Evolutionary conservation across 1,140 invertebrate genomes (phyloP), one percentile per base, ranked within the genome.

Genomic region (Odontomachus brunneus): DNA sequence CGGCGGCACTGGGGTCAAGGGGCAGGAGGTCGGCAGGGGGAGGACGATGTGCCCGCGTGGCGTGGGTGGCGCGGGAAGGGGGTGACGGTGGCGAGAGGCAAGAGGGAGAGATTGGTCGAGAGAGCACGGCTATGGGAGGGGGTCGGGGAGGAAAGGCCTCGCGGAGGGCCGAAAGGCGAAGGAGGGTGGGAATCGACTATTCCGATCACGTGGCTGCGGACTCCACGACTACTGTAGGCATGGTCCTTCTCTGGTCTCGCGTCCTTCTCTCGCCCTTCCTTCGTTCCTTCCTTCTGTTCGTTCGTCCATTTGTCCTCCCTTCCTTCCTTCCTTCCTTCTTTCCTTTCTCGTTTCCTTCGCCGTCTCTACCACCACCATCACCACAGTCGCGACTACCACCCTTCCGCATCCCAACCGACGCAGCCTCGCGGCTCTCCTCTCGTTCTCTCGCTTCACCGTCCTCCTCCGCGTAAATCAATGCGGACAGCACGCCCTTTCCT

Each of bases 161-260:
- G 14, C 60, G 72, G 57, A 84, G 86, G 71, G 38, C 65, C 83
- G 75, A 89, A 84, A 78, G 86, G 88, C 81, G 88, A 85, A 76
- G 72, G 84, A 44, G 38, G 38, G 9, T 44, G 38, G 87, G 89
- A 91, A 93, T 92, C 92, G 92, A 92, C 91, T 93, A 92, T 93
- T 93, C 91, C 91, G 92, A 93, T 93, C 93, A 93, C 92, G 91
- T 83, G 90, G 92, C 90, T 91, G 91, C 88, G 87, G 83, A 91
- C 91, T 91, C 89, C 89, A 88, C 86, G 85, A 84, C 85, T 89
- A 74, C 53, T 63, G 51, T 71, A 44, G 3, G 38, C 38, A 11
- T 7, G 78, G 65, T 81, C 85, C 74, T 74, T 19, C 17, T 44
- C 38, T 24, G 22, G 29, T 72, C 78, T 2, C 63, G 48, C 57